phyloP scores from a whole-genome alignment of 2,888 invertebrate genomes.

The Tillus elongatus region DNA sequence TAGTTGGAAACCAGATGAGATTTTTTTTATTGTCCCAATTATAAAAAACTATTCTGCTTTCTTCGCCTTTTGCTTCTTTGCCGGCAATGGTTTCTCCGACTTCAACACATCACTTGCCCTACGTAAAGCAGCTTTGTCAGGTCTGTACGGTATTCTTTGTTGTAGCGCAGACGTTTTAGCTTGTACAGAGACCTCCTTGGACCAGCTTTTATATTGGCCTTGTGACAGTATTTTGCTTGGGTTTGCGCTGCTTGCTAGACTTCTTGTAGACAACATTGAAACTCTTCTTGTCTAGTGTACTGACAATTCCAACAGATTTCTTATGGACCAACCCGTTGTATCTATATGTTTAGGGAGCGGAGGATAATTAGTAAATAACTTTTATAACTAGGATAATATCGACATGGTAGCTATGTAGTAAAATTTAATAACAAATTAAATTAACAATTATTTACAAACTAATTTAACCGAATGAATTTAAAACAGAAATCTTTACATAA shows the following conservation, averaged over 20 bases:
- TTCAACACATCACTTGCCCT: slow-evolving; percentile 88
- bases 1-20: no score
- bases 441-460: no score
- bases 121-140: slow-evolving; percentile 77
- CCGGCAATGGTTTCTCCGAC: slow-evolving; percentile 80
- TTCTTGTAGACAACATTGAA: slow-evolving; percentile 87
- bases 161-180: slow-evolving; percentile 68
- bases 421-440: no score
- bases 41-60: slow-evolving; percentile 72
- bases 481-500: no score
- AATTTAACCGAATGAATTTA: no score
- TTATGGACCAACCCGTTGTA: slow-evolving; percentile 92
- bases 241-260: slow-evolving; percentile 60
- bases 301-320: slow-evolving; percentile 80
- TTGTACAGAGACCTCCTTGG: slow-evolving; percentile 79
- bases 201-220: slow-evolving; percentile 81
- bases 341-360: no score
- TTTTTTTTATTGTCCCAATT: no score
- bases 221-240: slow-evolving; percentile 63
- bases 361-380: no score
- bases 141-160: slow-evolving; percentile 82
- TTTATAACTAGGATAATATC: no score
- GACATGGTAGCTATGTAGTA: no score
- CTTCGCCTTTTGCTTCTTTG: slow-evolving; percentile 65
- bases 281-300: slow-evolving; percentile 86